Evolutionary conservation across 2,113 vertebrate genomes (phyloP), one percentile per base, ranked within the genome.

Genomic region (Columbina picui): DNA sequence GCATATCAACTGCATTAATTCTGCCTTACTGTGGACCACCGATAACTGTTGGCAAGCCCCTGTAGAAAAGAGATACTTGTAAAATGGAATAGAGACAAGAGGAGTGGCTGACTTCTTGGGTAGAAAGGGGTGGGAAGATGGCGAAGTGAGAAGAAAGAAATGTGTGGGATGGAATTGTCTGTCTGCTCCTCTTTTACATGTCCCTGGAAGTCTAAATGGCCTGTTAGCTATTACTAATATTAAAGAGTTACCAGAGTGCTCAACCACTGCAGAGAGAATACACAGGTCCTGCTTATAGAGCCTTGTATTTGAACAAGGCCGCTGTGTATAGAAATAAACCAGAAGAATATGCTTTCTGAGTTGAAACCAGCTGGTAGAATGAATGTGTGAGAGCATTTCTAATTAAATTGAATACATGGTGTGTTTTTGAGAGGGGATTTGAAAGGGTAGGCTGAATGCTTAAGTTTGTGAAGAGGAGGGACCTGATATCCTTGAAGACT

Each of bases 301-400:
- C 34, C 21, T 79, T 12, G 3, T 67, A 41, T 71, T 87, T 89
- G 36, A 93, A 34, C 20, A 93, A 75, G 65, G 78, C 32, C 73
- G 55, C 68, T 80, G 59, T 2, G 3, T 80, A 70, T 38, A 94
- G 88, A 82, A 96, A 86, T 47, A 19, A 96, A n/a, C 69, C 69
- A 79, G 65, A 93, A 47, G 52, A 94, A 81, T 64, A 80, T 59
- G 67, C 43, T 95, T 92, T 93, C 87, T 84, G 64, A 92, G 77
- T 63, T 1, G 1, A 79, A 92, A 87, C 65, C 85, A 91, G 71
- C 73, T 73, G 43, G 61, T 70, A 60, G 87, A 94, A 97, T 90
- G 63, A 94, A 85, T 64, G 63, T 65, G 52, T 81, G 90, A 96
- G 76, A 94, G 81, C 68, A 78, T 94, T 95, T 94, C 86, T 95